Conservation (phyloP, 2,888 invertebrate species). For the Ochlodes sylvanus region DNA sequence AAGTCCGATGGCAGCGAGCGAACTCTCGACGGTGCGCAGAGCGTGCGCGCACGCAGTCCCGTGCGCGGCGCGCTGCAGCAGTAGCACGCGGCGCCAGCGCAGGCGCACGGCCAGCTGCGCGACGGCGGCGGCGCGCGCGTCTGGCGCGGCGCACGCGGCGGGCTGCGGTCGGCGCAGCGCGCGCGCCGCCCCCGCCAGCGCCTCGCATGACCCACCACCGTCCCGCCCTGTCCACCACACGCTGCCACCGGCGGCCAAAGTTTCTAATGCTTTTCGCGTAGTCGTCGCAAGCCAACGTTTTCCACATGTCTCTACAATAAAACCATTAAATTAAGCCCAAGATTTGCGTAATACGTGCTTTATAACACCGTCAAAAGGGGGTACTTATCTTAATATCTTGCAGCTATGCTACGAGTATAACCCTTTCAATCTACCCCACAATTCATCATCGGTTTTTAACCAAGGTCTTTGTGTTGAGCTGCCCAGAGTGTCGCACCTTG, state of each 20-base stretch:
- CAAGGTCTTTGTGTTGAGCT: too few relatives aligned
- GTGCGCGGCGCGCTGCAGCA: conserved; percentile 48
- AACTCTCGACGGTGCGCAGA: conserved; percentile 42
- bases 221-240: conserved; percentile 48
- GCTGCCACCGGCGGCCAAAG: conserved; percentile 55
- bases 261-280: conserved; percentile 53
- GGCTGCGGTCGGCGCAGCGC: conserved; percentile 47
- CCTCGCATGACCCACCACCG: conserved; percentile 52
- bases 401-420: too few relatives aligned
- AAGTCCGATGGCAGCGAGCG: conserved; percentile 54
- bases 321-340: not conserved
- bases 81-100: conserved; percentile 58
- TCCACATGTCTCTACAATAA: conserved; percentile 64
- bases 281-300: conserved; percentile 53
- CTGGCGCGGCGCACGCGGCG: conserved; percentile 47
- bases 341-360: too few relatives aligned
- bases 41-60: conserved; percentile 49
- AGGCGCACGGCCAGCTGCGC: conserved; percentile 52
- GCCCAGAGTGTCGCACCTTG: too few relatives aligned
- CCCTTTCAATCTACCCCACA: too few relatives aligned
- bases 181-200: conserved; percentile 53
- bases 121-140: conserved; percentile 54
- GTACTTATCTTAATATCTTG: too few relatives aligned
- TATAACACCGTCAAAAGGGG: too few relatives aligned
- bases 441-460: too few relatives aligned